Evolutionary conservation across 2,113 vertebrate genomes (phyloP), one percentile per base, ranked within the genome.

Genomic region (Cheirogaleus medius): DNA sequence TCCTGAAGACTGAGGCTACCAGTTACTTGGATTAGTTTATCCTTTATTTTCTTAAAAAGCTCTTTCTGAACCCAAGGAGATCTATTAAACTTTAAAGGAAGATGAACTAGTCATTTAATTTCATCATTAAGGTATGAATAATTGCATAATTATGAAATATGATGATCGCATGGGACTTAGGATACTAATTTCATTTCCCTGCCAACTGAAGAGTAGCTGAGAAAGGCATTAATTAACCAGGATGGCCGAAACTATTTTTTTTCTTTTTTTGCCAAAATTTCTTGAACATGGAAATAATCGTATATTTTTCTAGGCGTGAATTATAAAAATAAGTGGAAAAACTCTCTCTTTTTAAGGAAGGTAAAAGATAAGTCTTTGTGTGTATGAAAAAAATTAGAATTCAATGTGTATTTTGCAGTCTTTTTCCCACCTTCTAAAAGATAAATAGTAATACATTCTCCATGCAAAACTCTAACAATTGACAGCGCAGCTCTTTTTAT

Each of bases 381-480:
- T 56, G 10, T 15, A n/a, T 5, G 34, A 76, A 74, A 76, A 86
- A 81, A 84, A 37, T 47, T 54, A 88, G 34, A 91, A 81, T 81
- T 80, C 56, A 84, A 4, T 73, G 25, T 90, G 6, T 66, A 91
- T 78, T 85, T 90, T 89, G 3, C 27, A 84, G 25, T 34, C 52
- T 64, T 85, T 92, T 64, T 47, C 54, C 58, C 9, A 81, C 37
- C 44, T 91, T 81, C 44, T 63, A 81, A 78, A 97, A 94, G 63
- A 92, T 77, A 87, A 96, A 64, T 39, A 90, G 23, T 37, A 82
- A 88, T 77, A 74, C 91, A 68, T 87, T 96, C 63, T 91, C 63
- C 73, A 52, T 56, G 27, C 32, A 92, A 64, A 92, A 10, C 6
- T 49, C 56, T 90, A 87, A 84, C 56, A 83, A 47, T 21, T 90